Evolutionary conservation across 2,113 vertebrate genomes (phyloP).

Genomic region (Alaudala cheleensis): DNA sequence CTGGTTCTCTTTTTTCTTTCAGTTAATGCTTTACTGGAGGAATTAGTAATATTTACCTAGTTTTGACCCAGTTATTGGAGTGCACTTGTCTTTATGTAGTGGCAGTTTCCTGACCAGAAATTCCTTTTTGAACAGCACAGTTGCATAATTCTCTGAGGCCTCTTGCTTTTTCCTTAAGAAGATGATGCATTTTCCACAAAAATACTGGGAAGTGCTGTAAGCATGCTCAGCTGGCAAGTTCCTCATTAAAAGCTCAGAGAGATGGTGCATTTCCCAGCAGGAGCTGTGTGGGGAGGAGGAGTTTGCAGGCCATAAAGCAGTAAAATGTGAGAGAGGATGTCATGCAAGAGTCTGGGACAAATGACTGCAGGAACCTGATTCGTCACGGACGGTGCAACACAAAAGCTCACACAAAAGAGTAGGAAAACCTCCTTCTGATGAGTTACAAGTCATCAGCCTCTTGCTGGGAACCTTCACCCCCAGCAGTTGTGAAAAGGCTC

Average conservation of each 20-base stretch:
- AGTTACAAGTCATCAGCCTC: neutral
- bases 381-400: neutral
- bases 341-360: neutral
- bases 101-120: neutral
- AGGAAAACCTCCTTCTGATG: neutral
- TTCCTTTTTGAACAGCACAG: neutral
- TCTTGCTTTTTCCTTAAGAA: neutral
- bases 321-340: constrained; percentile 32
- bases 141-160: neutral
- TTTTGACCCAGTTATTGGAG: neutral
- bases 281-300: neutral
- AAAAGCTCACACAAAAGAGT: neutral
- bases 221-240: neutral
- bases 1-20: neutral
- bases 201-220: neutral
- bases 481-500: neutral
- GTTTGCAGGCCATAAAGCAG: constrained; percentile 1
- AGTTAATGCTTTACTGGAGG: neutral
- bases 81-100: neutral
- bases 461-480: constrained; percentile 13
- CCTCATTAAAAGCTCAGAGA: neutral
- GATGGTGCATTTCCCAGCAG: constrained; percentile 17
- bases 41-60: neutral
- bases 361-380: constrained; percentile 34
- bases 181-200: neutral